A percentile compares a stretch with the other conserved stretches of the same genome.
Evolutionary conservation across 2,113 vertebrate species (phyloP).

Genomic region (Cavia porcellus): DNA sequence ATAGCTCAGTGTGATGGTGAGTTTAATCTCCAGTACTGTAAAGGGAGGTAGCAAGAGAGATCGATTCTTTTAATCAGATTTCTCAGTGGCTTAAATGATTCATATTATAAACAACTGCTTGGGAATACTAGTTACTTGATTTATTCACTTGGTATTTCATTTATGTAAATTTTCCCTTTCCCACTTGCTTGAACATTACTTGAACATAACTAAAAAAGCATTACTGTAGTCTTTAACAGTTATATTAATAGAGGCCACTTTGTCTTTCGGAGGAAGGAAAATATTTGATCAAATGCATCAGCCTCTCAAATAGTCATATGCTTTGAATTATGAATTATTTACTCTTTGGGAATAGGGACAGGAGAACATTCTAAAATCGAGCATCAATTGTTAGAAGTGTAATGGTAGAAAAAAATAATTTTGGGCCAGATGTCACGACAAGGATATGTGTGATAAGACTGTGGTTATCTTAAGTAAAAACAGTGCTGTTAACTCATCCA

Average conservation of each 20-base stretch:
- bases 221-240: constrained; percentile 61
- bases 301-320: not conserved
- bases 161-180: constrained; percentile 35
- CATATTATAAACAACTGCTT: constrained; percentile 36
- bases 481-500: constrained; percentile 59
- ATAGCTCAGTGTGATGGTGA: not conserved
- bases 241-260: constrained; percentile 49
- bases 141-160: constrained; percentile 44
- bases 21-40: not conserved
- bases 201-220: not conserved
- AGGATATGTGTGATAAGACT: constrained; percentile 44
- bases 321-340: constrained; percentile 19
- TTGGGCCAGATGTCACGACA: constrained; percentile 32
- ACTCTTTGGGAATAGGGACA: constrained; percentile 8
- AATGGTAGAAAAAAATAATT: constrained; percentile 49
- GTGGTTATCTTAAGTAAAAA: constrained; percentile 64
- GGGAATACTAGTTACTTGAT: constrained; percentile 43
- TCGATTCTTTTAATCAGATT: constrained; percentile 36
- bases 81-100: constrained; percentile 15
- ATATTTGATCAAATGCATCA: constrained; percentile 48
- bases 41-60: not conserved
- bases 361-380: constrained; percentile 42
- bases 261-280: constrained; percentile 54
- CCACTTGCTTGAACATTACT: constrained; percentile 1
- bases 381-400: constrained; percentile 21